Conservation (phyloP, 37 sponge, comb jelly and placozoan genomes). For the Oopsacas minuta region DNA sequence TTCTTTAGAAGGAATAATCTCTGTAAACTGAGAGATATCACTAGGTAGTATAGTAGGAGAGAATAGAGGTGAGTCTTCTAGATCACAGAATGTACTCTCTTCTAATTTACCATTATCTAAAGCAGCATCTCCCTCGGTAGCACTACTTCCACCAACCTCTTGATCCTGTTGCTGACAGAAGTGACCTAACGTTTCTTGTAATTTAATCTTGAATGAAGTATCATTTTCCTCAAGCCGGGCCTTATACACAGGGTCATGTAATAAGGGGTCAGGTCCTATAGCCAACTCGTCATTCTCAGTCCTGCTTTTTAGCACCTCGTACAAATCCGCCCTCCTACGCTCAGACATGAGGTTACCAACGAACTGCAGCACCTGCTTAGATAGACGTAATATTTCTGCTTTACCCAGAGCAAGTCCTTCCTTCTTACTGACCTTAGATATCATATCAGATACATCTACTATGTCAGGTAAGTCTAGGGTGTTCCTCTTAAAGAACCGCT, state of each 20-base stretch:
- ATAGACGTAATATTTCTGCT: neutral
- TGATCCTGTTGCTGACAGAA: neutral
- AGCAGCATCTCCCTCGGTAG: neutral
- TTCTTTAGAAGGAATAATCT: too few species aligned
- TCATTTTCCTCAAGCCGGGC: conserved; percentile 8
- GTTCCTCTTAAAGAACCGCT: conserved; percentile 10
- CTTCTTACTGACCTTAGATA: neutral
- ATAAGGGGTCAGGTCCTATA: neutral
- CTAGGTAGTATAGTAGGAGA: neutral
- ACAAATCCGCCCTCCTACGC: neutral
- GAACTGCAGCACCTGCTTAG: conserved; percentile 3
- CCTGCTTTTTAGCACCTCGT: neutral
- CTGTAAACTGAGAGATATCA: too few species aligned
- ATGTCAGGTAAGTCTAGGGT: conserved; percentile 10
- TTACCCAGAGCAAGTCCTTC: neutral
- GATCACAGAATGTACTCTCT: neutral
- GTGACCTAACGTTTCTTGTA: neutral
- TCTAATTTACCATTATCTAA: neutral
- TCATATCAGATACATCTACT: neutral
- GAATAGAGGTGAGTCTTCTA: neutral
- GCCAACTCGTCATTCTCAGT: neutral
- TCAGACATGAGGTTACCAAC: neutral
- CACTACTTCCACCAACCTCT: neutral
- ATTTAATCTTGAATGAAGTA: neutral
- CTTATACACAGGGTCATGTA: neutral